Evolutionary conservation across 2,113 vertebrate species (phyloP), one percentile per base, ranked within the genome.

Genomic region (Stigmatopora nigra): DNA sequence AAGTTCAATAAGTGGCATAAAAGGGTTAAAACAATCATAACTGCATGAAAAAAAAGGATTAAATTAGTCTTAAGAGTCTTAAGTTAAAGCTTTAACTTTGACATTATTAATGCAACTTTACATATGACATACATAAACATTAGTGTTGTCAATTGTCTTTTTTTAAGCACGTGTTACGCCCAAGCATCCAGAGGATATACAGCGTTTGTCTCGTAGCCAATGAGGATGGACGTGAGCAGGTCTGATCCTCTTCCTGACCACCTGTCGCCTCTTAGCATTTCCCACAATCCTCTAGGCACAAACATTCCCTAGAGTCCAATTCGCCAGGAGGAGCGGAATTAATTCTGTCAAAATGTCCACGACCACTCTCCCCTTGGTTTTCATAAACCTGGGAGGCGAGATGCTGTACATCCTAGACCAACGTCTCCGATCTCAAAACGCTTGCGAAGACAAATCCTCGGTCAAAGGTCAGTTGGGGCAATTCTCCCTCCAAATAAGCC

Each of bases 381-480:
- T 98, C 80, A 89, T 98, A 68, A 96, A 95, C 79, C 89, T 97
- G 49, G 94, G 94, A 1, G 94, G 93, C 46, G 95, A 98, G 88
- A 97, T 98, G 94, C 91, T 98, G 36, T 96, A 95, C 75, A 93
- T 98, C 74, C 87, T 98, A 86, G 94, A 98, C 80, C 94, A 96
- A 77, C 91, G 94, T 3, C 88, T 98, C 59, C 88, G 79, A 44
- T 91, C 91, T 35, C 91, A 90, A 82, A 92, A 90, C 88, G 92
- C 94, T 68, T 88, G 92, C 0, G 87, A 84, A 8, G 93, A 95
- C 66, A 92, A 92, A 69, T 90, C 93, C 38, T 41, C 7, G 68
- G 91, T 91, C 47, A 95, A 91, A 93, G 94, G 95, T 97, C 17
- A 49, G 49, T 48, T 38, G 17, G 17, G 63, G 41, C 55, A 16